A percentile compares a stretch with the other conserved stretches of the same genome.
phyloP scores from a whole-genome alignment of 2,113 vertebrate genomes.

The Lathamus discolor region DNA sequence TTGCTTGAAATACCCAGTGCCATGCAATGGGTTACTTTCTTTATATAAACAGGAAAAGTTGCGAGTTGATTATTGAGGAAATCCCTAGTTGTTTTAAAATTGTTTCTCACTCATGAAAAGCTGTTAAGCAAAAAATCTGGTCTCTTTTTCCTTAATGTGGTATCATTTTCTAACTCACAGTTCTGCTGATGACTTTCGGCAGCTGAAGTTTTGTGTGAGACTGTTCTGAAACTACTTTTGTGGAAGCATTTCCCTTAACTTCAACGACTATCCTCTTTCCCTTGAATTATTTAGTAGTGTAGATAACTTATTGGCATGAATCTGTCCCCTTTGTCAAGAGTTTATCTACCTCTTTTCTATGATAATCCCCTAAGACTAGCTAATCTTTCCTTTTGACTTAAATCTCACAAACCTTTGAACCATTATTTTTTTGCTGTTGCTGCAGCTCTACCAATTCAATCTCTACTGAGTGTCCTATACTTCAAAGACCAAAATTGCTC shows the following conservation, averaged over 20 bases:
- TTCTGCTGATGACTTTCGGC: background rate
- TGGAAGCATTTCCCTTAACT: background rate
- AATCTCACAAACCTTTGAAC: constrained; percentile 11
- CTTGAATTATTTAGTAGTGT: constrained; percentile 46
- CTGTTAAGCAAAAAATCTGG: background rate
- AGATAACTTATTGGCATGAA: constrained; percentile 54
- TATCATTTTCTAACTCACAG: background rate
- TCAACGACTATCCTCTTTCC: background rate
- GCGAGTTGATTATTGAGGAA: background rate
- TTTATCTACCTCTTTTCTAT: constrained; percentile 26
- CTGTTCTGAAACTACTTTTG: background rate
- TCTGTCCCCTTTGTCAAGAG: constrained; percentile 39
- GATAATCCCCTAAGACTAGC: constrained; percentile 19
- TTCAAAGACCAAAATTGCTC: constrained; percentile 6
- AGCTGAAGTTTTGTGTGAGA: background rate
- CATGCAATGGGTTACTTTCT: background rate
- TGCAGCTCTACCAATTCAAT: background rate
- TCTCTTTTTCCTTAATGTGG: background rate
- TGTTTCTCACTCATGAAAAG: background rate
- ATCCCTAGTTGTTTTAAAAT: background rate
- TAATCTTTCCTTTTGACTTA: constrained; percentile 49
- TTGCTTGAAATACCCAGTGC: background rate
- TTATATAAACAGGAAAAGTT: background rate
- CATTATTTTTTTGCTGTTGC: background rate
- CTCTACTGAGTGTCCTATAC: background rate